Percentiles rank a stretch among this genome's conserved stretches.
Conservation (phyloP, 2,888 invertebrate genomes). For the Iphiclides podalirius region DNA sequence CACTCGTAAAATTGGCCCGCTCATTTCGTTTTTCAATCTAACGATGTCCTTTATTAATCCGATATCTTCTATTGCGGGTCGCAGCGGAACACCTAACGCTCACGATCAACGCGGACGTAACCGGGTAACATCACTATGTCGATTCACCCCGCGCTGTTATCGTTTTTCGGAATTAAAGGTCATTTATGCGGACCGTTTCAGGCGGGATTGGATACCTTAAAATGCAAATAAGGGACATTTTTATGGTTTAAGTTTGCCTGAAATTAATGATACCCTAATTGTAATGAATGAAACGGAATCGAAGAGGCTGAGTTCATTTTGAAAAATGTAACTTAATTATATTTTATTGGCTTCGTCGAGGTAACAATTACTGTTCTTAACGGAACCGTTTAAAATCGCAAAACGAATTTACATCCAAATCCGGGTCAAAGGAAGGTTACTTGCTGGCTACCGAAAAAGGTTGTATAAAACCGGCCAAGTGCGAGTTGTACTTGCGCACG, state of each 20-base stretch:
- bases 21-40: constrained; percentile 59
- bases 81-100: constrained; percentile 59
- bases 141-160: constrained; percentile 58
- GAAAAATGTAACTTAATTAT: constrained; percentile 8
- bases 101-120: constrained; percentile 64
- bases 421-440: constrained; percentile 6
- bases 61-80: constrained; percentile 69
- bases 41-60: constrained; percentile 70
- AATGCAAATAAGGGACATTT: constrained; percentile 29
- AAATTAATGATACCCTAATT: constrained; percentile 28
- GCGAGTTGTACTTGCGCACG: too few species aligned
- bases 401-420: constrained; percentile 1
- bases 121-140: constrained; percentile 69
- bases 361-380: background rate
- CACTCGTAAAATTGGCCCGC: constrained; percentile 67
- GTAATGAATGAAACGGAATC: constrained; percentile 3
- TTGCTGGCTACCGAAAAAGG: background rate
- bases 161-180: constrained; percentile 39
- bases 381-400: constrained; percentile 1
- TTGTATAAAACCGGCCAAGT: too few species aligned
- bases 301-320: background rate
- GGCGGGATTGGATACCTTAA: constrained; percentile 29
- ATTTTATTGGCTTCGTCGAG: background rate
- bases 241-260: constrained; percentile 31
- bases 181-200: constrained; percentile 41